Percentiles rank a stretch among this genome's conserved stretches.
Conservation (phyloP, 2,113 vertebrate species). For the Phyllostomus hastatus region DNA sequence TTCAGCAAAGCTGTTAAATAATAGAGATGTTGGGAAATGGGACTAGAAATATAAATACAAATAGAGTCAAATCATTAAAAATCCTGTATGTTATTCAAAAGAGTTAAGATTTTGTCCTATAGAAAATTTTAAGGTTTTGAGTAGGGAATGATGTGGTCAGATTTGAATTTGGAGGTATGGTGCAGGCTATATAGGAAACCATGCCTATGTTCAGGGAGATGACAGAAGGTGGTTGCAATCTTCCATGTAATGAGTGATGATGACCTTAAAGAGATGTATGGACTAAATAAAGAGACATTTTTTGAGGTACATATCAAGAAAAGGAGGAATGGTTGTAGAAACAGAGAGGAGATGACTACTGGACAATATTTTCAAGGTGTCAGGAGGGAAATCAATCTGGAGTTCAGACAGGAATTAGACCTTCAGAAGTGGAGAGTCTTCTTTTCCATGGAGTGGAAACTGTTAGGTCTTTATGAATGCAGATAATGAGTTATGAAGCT, state of each 20-base stretch:
- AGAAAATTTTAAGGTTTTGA: neutral
- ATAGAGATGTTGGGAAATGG: neutral
- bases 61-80: no score
- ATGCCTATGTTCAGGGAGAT: neutral
- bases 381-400: neutral
- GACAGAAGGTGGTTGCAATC: neutral
- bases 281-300: neutral
- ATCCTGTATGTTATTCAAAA: neutral
- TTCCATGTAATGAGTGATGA: neutral
- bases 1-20: neutral
- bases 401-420: neutral
- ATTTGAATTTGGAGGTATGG: neutral
- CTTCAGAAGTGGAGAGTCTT: neutral
- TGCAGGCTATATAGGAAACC: neutral
- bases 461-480: neutral
- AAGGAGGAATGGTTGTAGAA: neutral
- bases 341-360: neutral
- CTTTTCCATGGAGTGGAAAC: neutral
- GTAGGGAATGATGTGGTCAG: neutral
- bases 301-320: neutral
- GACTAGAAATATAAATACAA: neutral
- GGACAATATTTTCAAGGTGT: neutral
- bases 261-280: no score
- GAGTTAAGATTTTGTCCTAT: neutral
- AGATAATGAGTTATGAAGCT: neutral